Evolutionary conservation across 2,113 vertebrate species (phyloP).

Genomic region (Morone saxatilis): DNA sequence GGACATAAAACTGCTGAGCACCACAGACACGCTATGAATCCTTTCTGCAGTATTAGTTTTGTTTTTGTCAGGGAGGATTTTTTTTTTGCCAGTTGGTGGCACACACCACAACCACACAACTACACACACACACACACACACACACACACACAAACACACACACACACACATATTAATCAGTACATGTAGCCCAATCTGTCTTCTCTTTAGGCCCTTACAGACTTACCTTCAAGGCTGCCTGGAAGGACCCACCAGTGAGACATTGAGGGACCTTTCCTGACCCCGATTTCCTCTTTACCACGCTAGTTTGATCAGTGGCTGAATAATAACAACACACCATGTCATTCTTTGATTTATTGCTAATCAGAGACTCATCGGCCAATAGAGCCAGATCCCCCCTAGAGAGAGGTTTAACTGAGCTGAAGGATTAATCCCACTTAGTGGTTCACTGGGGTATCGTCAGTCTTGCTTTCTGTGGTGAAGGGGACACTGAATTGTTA

Average conservation of each 20-base stretch:
- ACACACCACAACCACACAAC: not conserved
- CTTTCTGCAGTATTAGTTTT: constrained; percentile 12
- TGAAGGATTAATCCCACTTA: constrained; percentile 23
- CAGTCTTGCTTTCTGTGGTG: constrained; percentile 1
- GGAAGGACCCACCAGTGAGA: not conserved
- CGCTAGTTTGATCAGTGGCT: not conserved
- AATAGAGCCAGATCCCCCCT: not conserved
- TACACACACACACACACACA: too few species aligned
- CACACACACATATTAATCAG: constrained; percentile 39
- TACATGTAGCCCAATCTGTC: constrained; percentile 15
- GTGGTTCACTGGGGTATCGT: not conserved
- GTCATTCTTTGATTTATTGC: constrained; percentile 14
- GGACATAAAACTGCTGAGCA: constrained; percentile 30
- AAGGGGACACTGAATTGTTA: constrained; percentile 13
- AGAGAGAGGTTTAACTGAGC: constrained; percentile 11
- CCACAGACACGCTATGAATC: constrained; percentile 20
- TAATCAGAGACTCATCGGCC: constrained; percentile 14
- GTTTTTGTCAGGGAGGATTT: constrained; percentile 45
- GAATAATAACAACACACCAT: not conserved
- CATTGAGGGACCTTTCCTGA: constrained; percentile 14
- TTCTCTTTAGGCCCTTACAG: not conserved
- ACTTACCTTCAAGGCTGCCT: not conserved
- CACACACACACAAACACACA: not conserved
- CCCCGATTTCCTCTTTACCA: not conserved
- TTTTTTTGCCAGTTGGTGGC: constrained; percentile 21